Conservation (phyloP, 2,888 invertebrate genomes). For the Pandemis cinnamomeana region DNA sequence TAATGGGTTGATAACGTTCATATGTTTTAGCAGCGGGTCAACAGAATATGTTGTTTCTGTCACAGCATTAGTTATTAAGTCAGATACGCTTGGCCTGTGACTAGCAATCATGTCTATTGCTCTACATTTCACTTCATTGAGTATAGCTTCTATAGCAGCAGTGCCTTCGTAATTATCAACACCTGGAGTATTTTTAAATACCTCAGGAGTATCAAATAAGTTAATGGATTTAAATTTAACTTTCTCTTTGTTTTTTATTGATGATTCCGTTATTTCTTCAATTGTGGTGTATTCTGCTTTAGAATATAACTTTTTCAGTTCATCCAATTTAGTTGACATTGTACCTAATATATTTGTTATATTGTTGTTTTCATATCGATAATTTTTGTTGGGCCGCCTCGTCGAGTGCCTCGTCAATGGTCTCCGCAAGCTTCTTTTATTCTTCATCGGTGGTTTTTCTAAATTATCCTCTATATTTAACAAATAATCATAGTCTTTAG, state of each 20-base stretch:
- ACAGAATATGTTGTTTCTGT: constrained; percentile 57
- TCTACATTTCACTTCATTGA: constrained; percentile 63
- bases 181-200: background rate
- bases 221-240: background rate
- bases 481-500: background rate
- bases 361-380: background rate
- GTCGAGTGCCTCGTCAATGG: background rate
- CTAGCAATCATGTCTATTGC: constrained; percentile 55
- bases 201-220: background rate
- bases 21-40: constrained; percentile 48
- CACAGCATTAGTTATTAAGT: constrained; percentile 56
- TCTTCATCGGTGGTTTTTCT: constrained; percentile 6
- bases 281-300: background rate
- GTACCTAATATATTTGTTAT: constrained; percentile 8
- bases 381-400: background rate
- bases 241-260: background rate
- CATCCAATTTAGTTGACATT: constrained; percentile 22
- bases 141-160: constrained; percentile 60
- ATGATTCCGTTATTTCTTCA: background rate
- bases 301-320: constrained; percentile 1
- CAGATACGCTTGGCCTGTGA: constrained; percentile 53
- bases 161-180: constrained; percentile 48
- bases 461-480: constrained; percentile 1
- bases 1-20: constrained; percentile 30
- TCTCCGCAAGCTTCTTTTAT: background rate